These are phyloP conservation scores for Ptychodera flava DNA, from an alignment of 35 echinoderm and acorn worm species.

Conservation along the genomic window DNA sequence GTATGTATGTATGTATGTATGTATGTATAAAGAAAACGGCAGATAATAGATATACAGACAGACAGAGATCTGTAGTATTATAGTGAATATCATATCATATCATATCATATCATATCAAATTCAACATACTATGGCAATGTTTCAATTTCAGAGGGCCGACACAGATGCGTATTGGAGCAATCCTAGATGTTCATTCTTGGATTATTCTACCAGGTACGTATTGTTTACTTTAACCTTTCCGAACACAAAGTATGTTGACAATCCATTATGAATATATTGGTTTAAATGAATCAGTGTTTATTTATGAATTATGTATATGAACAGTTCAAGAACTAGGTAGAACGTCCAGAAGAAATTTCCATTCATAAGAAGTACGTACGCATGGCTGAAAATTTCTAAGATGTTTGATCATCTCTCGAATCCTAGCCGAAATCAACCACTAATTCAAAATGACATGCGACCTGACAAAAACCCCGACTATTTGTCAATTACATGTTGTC, in stretches of 20 bases:
- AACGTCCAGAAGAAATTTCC: not conserved
- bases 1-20: not conserved
- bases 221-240: not conserved
- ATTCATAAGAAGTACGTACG: not conserved
- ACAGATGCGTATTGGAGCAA: not conserved
- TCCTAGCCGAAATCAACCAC: not conserved
- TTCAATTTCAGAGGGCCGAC: not conserved
- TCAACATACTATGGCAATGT: too few species aligned
- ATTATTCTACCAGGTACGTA: not conserved
- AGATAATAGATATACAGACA: not conserved
- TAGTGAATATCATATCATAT: too few species aligned
- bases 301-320: not conserved
- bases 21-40: not conserved
- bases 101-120: too few species aligned
- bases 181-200: not conserved
- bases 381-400: too few species aligned
- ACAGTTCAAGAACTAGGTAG: not conserved
- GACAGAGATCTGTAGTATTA: not conserved
- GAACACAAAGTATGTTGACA: too few species aligned
- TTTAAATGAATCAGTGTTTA: not conserved
- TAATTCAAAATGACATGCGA: not conserved
- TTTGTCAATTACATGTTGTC: not conserved
- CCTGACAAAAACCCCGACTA: not conserved
- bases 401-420: not conserved
- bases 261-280: too few species aligned